Percentiles rank a stretch among this genome's conserved stretches.
These are phyloP conservation scores for Heterocephalus glaber DNA, from an alignment of 2,113 vertebrate species.

Conservation along the genomic window DNA sequence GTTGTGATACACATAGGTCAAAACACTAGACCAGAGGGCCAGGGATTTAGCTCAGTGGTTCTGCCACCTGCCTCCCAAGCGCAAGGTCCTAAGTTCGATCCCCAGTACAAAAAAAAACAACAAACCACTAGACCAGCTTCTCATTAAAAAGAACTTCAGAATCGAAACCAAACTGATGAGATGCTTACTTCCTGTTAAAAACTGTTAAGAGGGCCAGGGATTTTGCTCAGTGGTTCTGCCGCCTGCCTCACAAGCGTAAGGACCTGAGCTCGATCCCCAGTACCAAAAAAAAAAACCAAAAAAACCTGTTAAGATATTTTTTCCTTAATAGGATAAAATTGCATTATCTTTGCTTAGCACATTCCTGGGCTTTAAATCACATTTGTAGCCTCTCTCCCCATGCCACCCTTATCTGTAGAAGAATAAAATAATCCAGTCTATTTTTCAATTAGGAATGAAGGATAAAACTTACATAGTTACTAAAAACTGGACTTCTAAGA, in stretches of 20 bases:
- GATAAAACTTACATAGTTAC: neutral
- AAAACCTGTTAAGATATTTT: neutral
- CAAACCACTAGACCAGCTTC: neutral
- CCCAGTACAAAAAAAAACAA: too few relatives aligned
- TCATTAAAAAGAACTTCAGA: neutral
- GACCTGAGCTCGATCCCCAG: too few relatives aligned
- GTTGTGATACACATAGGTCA: neutral
- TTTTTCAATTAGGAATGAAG: neutral
- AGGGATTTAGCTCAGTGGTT: too few relatives aligned
- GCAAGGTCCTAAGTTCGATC: too few relatives aligned
- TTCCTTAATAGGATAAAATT: neutral
- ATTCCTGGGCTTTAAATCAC: neutral
- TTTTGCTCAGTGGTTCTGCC: too few relatives aligned
- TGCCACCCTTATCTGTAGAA: neutral
- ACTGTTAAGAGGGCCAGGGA: neutral
- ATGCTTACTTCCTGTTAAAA: neutral
- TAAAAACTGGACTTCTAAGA: neutral
- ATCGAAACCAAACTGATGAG: neutral
- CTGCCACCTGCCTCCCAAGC: too few relatives aligned
- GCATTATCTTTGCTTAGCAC: neutral
- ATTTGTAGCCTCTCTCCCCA: neutral
- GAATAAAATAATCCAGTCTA: neutral
- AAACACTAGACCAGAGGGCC: neutral
- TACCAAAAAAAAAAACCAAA: too few relatives aligned
- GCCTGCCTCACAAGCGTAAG: too few relatives aligned